Conservation (phyloP, 2,888 invertebrate species). For the Slavum lentiscoides region DNA sequence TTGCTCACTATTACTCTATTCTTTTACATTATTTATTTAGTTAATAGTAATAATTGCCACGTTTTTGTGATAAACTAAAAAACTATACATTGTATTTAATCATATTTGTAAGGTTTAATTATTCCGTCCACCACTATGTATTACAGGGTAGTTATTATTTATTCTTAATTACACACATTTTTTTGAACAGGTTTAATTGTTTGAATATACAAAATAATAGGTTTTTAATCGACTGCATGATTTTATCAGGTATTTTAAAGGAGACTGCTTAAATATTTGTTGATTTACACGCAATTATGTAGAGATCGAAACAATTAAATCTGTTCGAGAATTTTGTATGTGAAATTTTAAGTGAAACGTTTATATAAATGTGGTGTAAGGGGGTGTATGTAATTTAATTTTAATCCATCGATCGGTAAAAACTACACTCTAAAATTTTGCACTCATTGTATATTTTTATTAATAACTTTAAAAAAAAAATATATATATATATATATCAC, state of each 20-base stretch:
- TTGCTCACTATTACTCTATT: not conserved
- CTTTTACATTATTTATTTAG: not conserved
- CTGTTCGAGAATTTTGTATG: conserved; percentile 3
- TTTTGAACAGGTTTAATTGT: conserved; percentile 21
- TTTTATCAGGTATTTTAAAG: not conserved
- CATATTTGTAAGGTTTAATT: conserved; percentile 6
- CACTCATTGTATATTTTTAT: not conserved
- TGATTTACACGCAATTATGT: too few relatives aligned
- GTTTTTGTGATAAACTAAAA: conserved; percentile 24
- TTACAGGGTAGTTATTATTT: conserved; percentile 26
- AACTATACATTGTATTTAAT: conserved; percentile 21
- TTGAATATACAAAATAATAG: not conserved
- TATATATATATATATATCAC: not conserved
- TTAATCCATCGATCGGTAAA: not conserved
- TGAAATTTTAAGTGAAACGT: not conserved
- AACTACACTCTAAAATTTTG: conserved; percentile 15
- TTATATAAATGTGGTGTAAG: not conserved
- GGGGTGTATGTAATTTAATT: conserved; percentile 22
- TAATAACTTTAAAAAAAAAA: too few relatives aligned
- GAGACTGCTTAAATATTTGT: not conserved
- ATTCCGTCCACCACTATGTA: conserved; percentile 31
- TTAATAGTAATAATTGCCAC: not conserved
- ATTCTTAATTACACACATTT: not conserved
- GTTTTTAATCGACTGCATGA: not conserved
- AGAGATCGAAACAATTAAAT: conserved; percentile 6